Percentiles rank a stretch among this genome's conserved stretches.
Conservation (phyloP, 2,888 invertebrate genomes). For the Lithophane ornitopus region DNA sequence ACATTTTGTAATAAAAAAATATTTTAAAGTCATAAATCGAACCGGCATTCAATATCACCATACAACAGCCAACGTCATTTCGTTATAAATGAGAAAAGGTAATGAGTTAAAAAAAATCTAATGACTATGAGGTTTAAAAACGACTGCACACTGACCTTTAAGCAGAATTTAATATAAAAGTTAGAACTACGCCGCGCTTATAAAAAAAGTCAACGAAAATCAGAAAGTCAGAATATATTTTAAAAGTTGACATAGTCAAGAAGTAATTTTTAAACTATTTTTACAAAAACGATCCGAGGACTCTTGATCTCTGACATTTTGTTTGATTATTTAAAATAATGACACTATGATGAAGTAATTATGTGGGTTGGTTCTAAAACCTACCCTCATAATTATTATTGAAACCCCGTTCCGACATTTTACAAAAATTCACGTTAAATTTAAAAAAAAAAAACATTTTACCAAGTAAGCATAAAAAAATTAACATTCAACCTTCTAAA, state of each 20-base stretch:
- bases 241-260: not conserved
- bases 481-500: not conserved
- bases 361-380: too few relatives aligned
- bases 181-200: constrained; percentile 4
- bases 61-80: not conserved
- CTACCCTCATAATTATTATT: not conserved
- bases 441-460: not conserved
- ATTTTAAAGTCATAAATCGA: not conserved
- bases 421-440: not conserved
- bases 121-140: not conserved
- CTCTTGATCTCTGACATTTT: not conserved
- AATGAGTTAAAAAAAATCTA: constrained; percentile 7
- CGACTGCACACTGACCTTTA: constrained; percentile 7
- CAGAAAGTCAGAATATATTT: not conserved
- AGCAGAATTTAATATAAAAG: constrained; percentile 38
- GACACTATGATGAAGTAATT: too few relatives aligned
- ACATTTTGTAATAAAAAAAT: not conserved
- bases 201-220: constrained; percentile 6
- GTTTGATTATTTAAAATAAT: not conserved
- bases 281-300: not conserved
- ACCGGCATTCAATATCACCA: not conserved
- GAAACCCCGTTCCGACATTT: not conserved
- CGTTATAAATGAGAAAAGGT: not conserved
- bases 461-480: not conserved
- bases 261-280: constrained; percentile 11